These are phyloP conservation scores for Heteromurus nitidus DNA, from an alignment of 2,888 invertebrate genomes.

Conservation along the genomic window DNA sequence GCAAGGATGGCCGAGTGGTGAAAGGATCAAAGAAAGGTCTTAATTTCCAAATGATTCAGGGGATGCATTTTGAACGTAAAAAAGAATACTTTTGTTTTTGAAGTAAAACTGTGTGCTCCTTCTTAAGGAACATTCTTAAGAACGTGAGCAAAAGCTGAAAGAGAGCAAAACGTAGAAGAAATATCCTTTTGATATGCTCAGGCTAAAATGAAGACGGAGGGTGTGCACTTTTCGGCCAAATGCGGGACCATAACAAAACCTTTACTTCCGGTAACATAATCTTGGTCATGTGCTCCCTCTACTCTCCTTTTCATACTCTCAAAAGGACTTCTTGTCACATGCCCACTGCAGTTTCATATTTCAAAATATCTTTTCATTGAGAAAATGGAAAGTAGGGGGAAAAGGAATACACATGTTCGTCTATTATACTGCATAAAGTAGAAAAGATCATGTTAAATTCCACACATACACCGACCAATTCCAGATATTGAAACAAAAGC, in stretches of 20 bases:
- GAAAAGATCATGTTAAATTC: not conserved
- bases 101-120: not conserved
- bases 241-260: constrained; percentile 62
- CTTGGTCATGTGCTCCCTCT: constrained; percentile 32
- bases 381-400: not conserved
- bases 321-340: constrained; percentile 3
- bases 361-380: not conserved
- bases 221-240: too few relatives aligned
- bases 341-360: not conserved
- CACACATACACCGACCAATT: too few relatives aligned
- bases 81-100: not conserved
- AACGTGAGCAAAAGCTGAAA: not conserved
- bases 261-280: constrained; percentile 65
- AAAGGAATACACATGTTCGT: not conserved
- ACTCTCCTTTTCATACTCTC: not conserved
- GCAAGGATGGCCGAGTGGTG: not conserved
- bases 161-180: not conserved
- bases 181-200: not conserved
- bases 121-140: not conserved
- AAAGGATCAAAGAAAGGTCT: constrained; percentile 27
- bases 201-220: too few relatives aligned
- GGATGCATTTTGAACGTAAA: not conserved
- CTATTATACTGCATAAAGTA: not conserved
- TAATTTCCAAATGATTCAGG: constrained; percentile 29
- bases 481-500: not conserved